Evolutionary conservation across 1,140 invertebrate genomes (phyloP).

Genomic region (Papilio polyxenes): DNA sequence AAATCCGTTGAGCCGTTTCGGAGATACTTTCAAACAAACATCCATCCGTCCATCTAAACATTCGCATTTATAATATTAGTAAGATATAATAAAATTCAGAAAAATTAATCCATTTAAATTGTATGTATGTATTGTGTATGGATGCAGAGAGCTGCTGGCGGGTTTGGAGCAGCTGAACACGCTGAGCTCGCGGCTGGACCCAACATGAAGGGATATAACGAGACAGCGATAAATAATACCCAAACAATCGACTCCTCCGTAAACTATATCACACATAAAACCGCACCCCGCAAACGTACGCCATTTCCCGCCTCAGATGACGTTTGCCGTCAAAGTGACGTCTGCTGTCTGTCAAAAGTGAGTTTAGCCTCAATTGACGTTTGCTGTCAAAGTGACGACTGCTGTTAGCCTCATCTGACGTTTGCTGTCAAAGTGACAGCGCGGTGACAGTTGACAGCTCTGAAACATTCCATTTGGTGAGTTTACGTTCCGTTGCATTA

Average conservation of each 20-base stretch:
- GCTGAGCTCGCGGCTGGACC: constrained; percentile 66
- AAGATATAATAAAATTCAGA: too few relatives aligned
- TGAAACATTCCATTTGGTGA: neutral
- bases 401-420: neutral
- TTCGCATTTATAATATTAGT: neutral
- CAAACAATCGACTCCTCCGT: neutral
- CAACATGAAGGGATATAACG: constrained; percentile 59
- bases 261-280: neutral
- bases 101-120: too few relatives aligned
- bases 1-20: too few relatives aligned
- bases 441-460: neutral
- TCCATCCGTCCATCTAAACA: too few relatives aligned
- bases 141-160: constrained; percentile 71
- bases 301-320: neutral
- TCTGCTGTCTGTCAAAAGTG: constrained; percentile 22
- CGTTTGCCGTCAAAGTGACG: neutral
- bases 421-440: neutral
- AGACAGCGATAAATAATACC: neutral
- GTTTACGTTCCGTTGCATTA: neutral
- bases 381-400: neutral
- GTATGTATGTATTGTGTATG: constrained; percentile 23
- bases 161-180: constrained; percentile 67
- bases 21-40: too few relatives aligned
- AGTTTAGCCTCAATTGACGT: neutral
- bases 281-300: neutral